Evolutionary conservation across 2,797 vertebrate genomes (phyloP), one percentile per base, ranked within the genome.

Genomic region (Lutjanus campechanus): DNA sequence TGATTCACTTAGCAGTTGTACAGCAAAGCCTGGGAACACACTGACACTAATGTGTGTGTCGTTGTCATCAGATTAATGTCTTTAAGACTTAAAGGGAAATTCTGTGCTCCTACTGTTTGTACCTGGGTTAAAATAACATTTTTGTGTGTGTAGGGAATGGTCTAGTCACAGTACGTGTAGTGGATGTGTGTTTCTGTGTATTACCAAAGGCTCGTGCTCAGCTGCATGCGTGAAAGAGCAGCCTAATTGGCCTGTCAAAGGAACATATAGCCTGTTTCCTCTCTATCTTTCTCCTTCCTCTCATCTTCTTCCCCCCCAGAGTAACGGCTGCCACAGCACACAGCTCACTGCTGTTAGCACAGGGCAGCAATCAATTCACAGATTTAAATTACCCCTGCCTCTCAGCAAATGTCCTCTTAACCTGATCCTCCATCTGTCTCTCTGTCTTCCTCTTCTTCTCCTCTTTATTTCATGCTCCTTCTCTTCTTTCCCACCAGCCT

Each of bases 231-330:
- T 86, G 71, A 86, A 47, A 63, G 76, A 84, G 84, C 81, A 69
- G 79, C 74, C 84, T 92, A 93, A 94, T 93, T 92, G 90, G 91
- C 89, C 89, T 93, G 91, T 91, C 92, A 91, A 44, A 83, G 75
- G 71, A 90, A 91, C 79, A 85, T 79, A 85, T 87, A 90, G 77
- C 73, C 66, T 59, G 47, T 75, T 73, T 59, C 65, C 49, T 46
- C 51, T 36, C 53, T 70, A 50, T n/a, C 41, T 50, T 41, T 60
- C 20, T 22, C 58, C 64, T 16, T 41, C 76, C 36, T 66, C 68
- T 65, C 40, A 13, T 60, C 72, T 58, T 54, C 54, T 60, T 71
- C 49, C 65, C 74, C 71, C 41, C 67, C 44, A 71, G 78, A 91
- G 84, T 75, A 85, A 89, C 71, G 73, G 62, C 85, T 81, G 76